phyloP scores from a whole-genome alignment of 2,113 vertebrate genomes.

The Lophius piscatorius region DNA sequence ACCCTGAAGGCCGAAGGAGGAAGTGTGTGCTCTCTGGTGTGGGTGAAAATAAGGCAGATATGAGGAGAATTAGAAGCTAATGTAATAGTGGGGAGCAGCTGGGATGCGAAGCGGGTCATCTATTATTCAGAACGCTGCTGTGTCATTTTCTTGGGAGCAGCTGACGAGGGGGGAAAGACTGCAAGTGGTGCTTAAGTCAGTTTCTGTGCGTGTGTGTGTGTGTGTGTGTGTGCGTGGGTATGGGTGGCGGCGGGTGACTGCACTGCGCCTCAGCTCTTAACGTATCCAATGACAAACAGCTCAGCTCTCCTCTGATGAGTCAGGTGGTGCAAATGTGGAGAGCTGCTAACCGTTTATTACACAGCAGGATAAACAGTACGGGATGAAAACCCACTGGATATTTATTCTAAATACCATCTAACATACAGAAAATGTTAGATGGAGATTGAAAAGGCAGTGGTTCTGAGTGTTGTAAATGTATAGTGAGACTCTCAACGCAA shows the following conservation, averaged over 20 bases:
- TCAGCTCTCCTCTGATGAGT: slow-evolving; percentile 40
- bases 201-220: neutral
- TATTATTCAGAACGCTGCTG: slow-evolving; percentile 71
- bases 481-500: no score
- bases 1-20: no score
- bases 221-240: slow-evolving; percentile 14
- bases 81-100: slow-evolving; percentile 46
- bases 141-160: slow-evolving; percentile 68
- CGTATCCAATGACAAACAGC: slow-evolving; percentile 57
- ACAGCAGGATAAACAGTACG: neutral
- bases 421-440: no score
- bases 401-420: neutral
- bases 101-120: slow-evolving; percentile 51
- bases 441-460: no score
- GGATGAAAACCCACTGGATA: neutral
- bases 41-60: neutral
- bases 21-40: no score
- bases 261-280: slow-evolving; percentile 44
- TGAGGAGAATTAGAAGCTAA: slow-evolving; percentile 4
- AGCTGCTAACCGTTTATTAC: neutral
- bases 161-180: slow-evolving; percentile 57
- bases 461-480: no score
- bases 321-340: slow-evolving; percentile 13
- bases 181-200: slow-evolving; percentile 25
- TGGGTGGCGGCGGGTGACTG: slow-evolving; percentile 16